phyloP scores from a whole-genome alignment of 2,797 vertebrate genomes.

The Diplodus sargus region DNA sequence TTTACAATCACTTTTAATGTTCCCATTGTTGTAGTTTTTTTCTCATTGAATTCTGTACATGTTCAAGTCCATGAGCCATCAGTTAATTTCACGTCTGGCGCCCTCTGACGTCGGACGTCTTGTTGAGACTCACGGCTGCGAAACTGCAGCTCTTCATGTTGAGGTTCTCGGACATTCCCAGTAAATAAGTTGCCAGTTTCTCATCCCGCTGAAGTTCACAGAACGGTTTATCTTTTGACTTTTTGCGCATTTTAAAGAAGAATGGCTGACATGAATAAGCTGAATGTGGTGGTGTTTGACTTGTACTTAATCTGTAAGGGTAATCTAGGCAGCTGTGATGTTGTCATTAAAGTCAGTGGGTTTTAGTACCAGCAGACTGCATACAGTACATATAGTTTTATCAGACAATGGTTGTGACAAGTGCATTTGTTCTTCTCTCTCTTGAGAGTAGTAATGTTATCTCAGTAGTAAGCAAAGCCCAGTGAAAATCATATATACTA shows the following conservation, averaged over 20 bases:
- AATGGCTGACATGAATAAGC: conserved; percentile 75
- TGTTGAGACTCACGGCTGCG: conserved; percentile 17
- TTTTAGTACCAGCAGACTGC: conserved; percentile 83
- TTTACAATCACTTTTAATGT: conserved; percentile 40
- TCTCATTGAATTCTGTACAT: conserved; percentile 34
- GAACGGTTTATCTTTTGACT: conserved; percentile 61
- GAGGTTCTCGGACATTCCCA: conserved; percentile 73
- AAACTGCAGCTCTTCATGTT: conserved; percentile 57
- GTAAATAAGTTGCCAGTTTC: conserved; percentile 60
- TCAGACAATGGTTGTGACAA: conserved; percentile 84
- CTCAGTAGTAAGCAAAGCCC: conserved; percentile 82
- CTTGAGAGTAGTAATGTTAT: conserved; percentile 82
- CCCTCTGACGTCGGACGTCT: conserved; percentile 37
- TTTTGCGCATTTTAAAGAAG: conserved; percentile 72
- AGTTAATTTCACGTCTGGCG: conserved; percentile 23
- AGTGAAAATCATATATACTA: conserved; percentile 83
- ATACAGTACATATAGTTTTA: conserved; percentile 81
- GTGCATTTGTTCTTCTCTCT: conserved; percentile 83
- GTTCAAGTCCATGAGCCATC: conserved; percentile 39
- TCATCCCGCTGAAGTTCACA: conserved; percentile 46
- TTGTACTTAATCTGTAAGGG: conserved; percentile 81
- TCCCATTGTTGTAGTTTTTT: conserved; percentile 49
- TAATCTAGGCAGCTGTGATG: conserved; percentile 84
- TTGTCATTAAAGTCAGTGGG: conserved; percentile 81
- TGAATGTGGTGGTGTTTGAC: conserved; percentile 83